These are phyloP conservation scores for Panthera tigris DNA, from an alignment of 2,113 vertebrate species.

Conservation along the genomic window DNA sequence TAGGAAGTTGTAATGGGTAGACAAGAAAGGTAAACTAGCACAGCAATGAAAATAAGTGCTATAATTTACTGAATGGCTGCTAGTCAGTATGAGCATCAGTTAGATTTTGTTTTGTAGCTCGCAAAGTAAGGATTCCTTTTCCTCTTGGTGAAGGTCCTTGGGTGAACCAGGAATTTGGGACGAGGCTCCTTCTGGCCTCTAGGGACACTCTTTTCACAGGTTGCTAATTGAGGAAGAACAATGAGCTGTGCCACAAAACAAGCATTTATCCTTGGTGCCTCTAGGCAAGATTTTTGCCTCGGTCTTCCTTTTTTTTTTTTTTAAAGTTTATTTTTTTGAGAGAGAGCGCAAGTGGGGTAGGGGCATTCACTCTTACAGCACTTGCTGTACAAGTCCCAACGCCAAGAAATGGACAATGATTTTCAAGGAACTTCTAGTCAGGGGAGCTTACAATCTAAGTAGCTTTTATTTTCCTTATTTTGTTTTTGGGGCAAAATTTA, in stretches of 20 bases:
- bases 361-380: not conserved
- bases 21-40: not conserved
- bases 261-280: not conserved
- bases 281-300: not conserved
- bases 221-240: not conserved
- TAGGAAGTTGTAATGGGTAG: not conserved
- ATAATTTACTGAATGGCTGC: not conserved
- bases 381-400: not conserved
- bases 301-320: not conserved
- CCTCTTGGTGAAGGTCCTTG: not conserved
- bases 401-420: not conserved
- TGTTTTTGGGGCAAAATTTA: not conserved
- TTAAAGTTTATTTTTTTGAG: too few relatives aligned
- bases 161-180: not conserved
- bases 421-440: constrained; percentile 4
- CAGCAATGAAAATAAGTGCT: not conserved
- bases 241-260: not conserved
- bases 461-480: not conserved
- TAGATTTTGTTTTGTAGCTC: not conserved
- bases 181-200: not conserved
- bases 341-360: too few relatives aligned
- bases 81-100: not conserved
- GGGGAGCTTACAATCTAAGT: not conserved
- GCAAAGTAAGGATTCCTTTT: not conserved
- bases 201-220: not conserved